phyloP scores from a whole-genome alignment of 2,888 invertebrate genomes.

The Nephrotoma appendiculata region DNA sequence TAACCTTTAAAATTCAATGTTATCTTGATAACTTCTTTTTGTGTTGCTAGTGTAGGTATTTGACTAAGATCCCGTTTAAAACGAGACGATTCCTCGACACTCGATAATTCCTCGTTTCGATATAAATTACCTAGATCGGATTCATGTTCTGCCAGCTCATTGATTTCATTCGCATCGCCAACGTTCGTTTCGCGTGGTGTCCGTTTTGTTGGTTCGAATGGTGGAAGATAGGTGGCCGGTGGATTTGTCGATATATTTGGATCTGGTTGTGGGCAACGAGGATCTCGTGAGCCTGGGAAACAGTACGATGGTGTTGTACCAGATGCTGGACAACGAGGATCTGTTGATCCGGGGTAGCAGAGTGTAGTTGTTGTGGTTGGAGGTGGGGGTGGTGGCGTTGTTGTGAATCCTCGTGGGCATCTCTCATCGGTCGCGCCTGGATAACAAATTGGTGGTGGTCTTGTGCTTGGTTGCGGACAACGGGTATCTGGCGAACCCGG shows the following conservation, averaged over 20 bases:
- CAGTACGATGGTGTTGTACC: constrained; percentile 18
- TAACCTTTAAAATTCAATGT: constrained; percentile 15
- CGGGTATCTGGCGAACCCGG: constrained; percentile 25
- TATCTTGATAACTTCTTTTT: constrained; percentile 14
- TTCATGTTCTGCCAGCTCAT: neutral
- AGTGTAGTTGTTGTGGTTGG: constrained; percentile 18
- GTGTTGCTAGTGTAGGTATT: neutral
- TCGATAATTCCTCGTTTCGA: neutral
- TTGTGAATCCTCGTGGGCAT: constrained; percentile 24
- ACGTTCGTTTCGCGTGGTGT: neutral
- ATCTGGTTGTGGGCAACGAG: constrained; percentile 32
- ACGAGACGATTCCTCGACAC: neutral
- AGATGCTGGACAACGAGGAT: constrained; percentile 18
- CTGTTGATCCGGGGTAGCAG: constrained; percentile 23
- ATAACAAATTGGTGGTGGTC: constrained; percentile 21
- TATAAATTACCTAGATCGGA: neutral
- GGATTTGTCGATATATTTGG: constrained; percentile 12
- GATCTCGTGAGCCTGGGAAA: constrained; percentile 24
- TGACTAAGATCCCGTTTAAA: neutral
- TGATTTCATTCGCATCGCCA: constrained; percentile 3
- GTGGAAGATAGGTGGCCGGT: constrained; percentile 23
- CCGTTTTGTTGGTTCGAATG: constrained; percentile 9
- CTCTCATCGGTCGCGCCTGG: constrained; percentile 34
- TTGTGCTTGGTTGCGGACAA: constrained; percentile 19
- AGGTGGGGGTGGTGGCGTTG: constrained; percentile 14